These are phyloP conservation scores for Phoxinus phoxinus DNA, from an alignment of 2,113 vertebrate species.

Conservation along the genomic window DNA sequence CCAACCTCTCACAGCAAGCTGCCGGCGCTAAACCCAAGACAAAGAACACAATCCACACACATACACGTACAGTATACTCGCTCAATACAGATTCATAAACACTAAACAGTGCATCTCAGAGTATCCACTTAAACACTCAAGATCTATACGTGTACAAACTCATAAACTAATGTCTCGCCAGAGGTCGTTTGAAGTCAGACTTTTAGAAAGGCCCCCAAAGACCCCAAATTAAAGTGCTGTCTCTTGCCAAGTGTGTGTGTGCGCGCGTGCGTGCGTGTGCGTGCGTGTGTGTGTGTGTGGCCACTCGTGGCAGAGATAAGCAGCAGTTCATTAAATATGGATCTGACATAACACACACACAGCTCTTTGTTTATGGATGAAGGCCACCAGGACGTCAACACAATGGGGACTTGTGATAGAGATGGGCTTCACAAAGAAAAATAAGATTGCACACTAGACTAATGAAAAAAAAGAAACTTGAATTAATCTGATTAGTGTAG, in stretches of 20 bases:
- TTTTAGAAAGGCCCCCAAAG: not conserved
- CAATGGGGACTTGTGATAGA: not conserved
- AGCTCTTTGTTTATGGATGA: constrained; percentile 3
- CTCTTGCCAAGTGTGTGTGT: constrained; percentile 38
- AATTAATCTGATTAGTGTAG: not conserved
- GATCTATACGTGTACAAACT: not conserved
- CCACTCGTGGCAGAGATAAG: constrained; percentile 21
- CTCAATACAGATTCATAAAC: constrained; percentile 13
- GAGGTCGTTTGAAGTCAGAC: constrained; percentile 44
- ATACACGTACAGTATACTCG: not conserved
- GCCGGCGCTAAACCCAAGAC: constrained; percentile 29
- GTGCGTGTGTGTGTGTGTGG: not conserved
- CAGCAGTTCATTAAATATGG: constrained; percentile 47
- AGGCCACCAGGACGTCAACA: constrained; percentile 17
- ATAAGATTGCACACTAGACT: not conserved
- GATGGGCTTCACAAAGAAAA: constrained; percentile 7
- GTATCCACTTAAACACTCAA: constrained; percentile 7
- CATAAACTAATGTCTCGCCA: constrained; percentile 46
- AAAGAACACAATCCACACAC: constrained; percentile 34
- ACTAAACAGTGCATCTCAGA: constrained; percentile 4
- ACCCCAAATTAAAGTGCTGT: constrained; percentile 12
- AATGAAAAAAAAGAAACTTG: not conserved
- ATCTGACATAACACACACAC: constrained; percentile 20
- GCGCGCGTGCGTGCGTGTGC: not conserved
- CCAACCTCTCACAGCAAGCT: constrained; percentile 16